Base-by-base conservation (phyloP, 2,888 invertebrate species). In the Anorthoa munda region DNA sequence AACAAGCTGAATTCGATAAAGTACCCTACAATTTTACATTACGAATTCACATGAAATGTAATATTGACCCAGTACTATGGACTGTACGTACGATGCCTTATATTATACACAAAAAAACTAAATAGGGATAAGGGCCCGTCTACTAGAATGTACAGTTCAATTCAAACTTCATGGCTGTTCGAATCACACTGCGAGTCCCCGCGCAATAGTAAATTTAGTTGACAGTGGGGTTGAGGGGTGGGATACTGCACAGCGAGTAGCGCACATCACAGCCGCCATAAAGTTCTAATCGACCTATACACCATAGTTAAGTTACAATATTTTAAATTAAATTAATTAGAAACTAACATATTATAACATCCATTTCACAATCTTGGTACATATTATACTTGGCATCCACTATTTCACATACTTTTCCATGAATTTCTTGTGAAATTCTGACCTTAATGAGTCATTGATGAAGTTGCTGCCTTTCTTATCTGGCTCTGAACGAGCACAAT, bases 331-430 rank as follows among this genome's bases (percentile, higher is more conserved):
- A 60, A 50, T 59, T 0, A 0, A 65, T 53, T 23, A 15, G 56
- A 73, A 15, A 13, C 39, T 39, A 50, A 46, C 15, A 58, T 39
- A 39, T 39, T 39, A 39, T 55, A 46, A 66, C 18, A 21, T 71
- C 21, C 15, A 56, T 31, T 56, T 50, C 9, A 23, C 21, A 73
- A 51, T 48, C 9, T 48, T 48, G 13, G 11, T 21, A 9, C 31
- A 45, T 46, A 9, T 46, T 46, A 9, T 46, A 45, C 26, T 46
- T 13, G 5, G n/a, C 5, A 18, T 53, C 53, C 7, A 21, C 66
- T 97, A 99, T 96, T 99, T 99, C 4, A 99, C 99, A 97, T 99
- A 99, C 96, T 99, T 99, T 90, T 99, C 99, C 99, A 99, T 99
- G 92, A 99, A 99, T 94, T 99, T 99, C 91, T 99, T 98, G 94